Conservation (phyloP, 2,888 invertebrate genomes). For the Meliscaeva auricollis region DNA sequence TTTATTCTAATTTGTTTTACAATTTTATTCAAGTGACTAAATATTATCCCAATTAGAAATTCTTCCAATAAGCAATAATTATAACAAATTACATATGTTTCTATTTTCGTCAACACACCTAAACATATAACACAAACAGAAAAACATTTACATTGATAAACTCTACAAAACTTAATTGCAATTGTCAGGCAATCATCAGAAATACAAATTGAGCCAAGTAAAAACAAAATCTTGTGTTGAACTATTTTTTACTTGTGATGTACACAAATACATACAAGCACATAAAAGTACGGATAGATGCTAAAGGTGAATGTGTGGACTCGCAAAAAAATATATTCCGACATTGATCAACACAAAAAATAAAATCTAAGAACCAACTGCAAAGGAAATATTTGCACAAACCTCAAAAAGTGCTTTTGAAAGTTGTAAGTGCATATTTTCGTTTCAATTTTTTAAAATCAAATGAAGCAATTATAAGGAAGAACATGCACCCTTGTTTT, state of each 20-base stretch:
- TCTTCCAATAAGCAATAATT: neutral
- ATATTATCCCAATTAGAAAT: slow-evolving; percentile 1
- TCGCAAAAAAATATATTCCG: neutral
- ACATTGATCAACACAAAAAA: too few relatives aligned
- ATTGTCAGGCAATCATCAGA: slow-evolving; percentile 66
- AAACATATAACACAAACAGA: neutral
- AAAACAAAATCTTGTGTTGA: slow-evolving; percentile 37
- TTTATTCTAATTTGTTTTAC: neutral
- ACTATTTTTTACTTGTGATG: neutral
- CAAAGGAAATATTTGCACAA: neutral
- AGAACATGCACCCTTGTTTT: neutral
- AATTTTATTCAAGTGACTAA: neutral
- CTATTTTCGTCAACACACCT: neutral
- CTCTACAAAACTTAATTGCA: slow-evolving; percentile 61
- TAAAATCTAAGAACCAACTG: too few relatives aligned
- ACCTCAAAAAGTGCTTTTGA: neutral
- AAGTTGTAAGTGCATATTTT: neutral
- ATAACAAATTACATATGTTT: neutral
- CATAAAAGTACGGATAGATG: neutral
- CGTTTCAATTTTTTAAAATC: neutral
- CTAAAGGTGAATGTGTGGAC: neutral
- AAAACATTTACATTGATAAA: slow-evolving; percentile 24
- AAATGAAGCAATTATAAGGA: neutral
- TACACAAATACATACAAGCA: neutral
- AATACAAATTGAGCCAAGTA: slow-evolving; percentile 30